These are phyloP conservation scores for Aphidius ervi DNA, from an alignment of 1,140 invertebrate genomes.

Conservation along the genomic window DNA sequence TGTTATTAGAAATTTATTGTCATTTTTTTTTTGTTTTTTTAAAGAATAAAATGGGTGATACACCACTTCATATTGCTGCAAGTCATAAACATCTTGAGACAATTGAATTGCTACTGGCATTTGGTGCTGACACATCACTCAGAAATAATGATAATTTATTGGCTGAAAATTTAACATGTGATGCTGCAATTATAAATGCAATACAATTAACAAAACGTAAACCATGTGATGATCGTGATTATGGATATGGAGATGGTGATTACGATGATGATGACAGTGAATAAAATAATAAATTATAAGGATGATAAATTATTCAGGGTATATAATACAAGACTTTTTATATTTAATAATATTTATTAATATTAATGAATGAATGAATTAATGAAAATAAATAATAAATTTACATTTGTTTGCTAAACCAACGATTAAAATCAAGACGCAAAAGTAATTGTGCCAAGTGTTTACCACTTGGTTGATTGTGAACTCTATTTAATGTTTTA, in stretches of 20 bases:
- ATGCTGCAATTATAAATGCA: conserved; percentile 45
- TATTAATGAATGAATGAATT: neutral
- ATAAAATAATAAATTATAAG: conserved; percentile 28
- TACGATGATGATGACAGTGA: conserved; percentile 48
- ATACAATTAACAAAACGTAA: conserved; percentile 43
- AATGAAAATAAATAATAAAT: conserved; percentile 12
- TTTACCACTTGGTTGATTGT: conserved; percentile 62
- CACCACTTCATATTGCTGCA: conserved; percentile 58
- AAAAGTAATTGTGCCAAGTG: conserved; percentile 67
- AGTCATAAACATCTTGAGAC: conserved; percentile 59
- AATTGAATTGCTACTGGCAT: conserved; percentile 59
- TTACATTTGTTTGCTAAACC: conserved; percentile 59
- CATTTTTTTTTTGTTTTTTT: conserved; percentile 11
- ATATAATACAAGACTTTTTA: no score
- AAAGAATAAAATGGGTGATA: conserved; percentile 63
- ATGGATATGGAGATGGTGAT: conserved; percentile 41
- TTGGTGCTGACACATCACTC: conserved; percentile 55
- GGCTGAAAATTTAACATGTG: conserved; percentile 56
- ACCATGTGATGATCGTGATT: conserved; percentile 14
- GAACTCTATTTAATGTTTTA: conserved; percentile 57
- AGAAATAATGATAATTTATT: conserved; percentile 57
- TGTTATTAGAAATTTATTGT: neutral
- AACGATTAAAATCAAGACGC: conserved; percentile 71
- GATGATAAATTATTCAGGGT: neutral
- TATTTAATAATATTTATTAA: conserved; percentile 1